phyloP scores from a whole-genome alignment of 2,797 vertebrate species.

The Podarcis lilfordi region DNA sequence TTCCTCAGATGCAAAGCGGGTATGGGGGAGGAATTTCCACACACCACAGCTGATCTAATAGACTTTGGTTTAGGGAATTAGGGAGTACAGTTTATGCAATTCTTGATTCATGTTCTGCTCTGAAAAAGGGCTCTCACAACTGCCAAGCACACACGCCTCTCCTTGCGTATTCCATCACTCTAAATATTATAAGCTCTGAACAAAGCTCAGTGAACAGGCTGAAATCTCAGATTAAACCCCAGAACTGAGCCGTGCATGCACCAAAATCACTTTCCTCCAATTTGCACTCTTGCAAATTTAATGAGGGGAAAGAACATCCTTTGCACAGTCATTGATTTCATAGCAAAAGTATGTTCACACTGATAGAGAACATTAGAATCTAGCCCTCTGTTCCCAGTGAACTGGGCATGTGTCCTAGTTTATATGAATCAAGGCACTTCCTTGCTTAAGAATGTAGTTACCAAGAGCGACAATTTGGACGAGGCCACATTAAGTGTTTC shows the following conservation, averaged over 20 bases:
- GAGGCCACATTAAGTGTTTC: background rate
- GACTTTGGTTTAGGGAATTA: conserved; percentile 9
- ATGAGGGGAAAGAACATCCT: conserved; percentile 23
- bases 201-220: conserved; percentile 1
- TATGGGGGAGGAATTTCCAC: background rate
- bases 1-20: background rate
- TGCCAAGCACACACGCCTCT: background rate
- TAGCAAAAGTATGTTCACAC: background rate
- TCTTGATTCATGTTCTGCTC: background rate
- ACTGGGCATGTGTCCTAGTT: background rate
- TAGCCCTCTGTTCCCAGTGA: background rate
- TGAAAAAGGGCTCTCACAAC: conserved; percentile 7
- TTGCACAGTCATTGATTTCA: background rate
- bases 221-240: conserved; percentile 43
- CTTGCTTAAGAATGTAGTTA: background rate
- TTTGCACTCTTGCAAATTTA: conserved; percentile 20
- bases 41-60: background rate
- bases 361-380: background rate
- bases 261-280: conserved; percentile 26
- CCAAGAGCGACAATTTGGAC: background rate
- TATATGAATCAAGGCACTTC: background rate
- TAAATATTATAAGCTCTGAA: conserved; percentile 24
- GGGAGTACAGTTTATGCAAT: conserved; percentile 4
- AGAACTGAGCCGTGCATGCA: conserved; percentile 14
- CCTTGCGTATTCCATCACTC: background rate